phyloP scores from a whole-genome alignment of 2,888 invertebrate genomes.

The Spilarctia lutea region DNA sequence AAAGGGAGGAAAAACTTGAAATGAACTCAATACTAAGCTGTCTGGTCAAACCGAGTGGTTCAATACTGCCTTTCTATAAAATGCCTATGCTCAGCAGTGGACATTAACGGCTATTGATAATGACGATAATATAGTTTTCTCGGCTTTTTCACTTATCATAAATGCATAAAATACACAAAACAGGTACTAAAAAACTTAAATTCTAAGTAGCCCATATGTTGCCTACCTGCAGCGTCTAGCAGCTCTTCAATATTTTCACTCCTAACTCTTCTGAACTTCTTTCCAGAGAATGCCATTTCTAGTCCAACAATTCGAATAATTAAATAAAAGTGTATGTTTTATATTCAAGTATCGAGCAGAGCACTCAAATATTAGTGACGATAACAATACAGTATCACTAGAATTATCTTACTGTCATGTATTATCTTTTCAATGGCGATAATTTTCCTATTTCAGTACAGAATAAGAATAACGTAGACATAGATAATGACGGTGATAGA shows the following conservation, averaged over 20 bases:
- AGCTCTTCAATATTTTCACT: slow-evolving; percentile 72
- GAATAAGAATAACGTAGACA: neutral
- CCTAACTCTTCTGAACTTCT: slow-evolving; percentile 63
- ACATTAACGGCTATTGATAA: too few relatives aligned
- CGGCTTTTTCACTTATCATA: too few relatives aligned
- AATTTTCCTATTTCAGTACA: neutral
- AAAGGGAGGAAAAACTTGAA: too few relatives aligned
- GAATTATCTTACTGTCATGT: slow-evolving; percentile 1
- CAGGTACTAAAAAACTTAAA: too few relatives aligned
- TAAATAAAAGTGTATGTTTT: neutral
- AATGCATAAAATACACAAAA: too few relatives aligned
- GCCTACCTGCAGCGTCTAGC: slow-evolving; percentile 68
- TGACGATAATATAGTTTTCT: too few relatives aligned
- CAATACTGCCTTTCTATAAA: too few relatives aligned
- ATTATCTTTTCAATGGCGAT: slow-evolving; percentile 11
- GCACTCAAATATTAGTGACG: neutral
- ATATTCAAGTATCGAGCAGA: neutral
- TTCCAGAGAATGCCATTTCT: slow-evolving; percentile 74
- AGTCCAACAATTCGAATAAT: neutral
- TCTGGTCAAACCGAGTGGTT: too few relatives aligned
- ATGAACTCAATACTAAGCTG: too few relatives aligned
- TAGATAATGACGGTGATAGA: neutral
- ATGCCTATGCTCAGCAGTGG: too few relatives aligned
- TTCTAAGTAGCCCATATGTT: neutral
- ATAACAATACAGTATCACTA: slow-evolving; percentile 15